A percentile compares a stretch with the other conserved stretches of the same genome.
phyloP scores from a whole-genome alignment of 2,888 invertebrate species.

The Thymelicus sylvestris region DNA sequence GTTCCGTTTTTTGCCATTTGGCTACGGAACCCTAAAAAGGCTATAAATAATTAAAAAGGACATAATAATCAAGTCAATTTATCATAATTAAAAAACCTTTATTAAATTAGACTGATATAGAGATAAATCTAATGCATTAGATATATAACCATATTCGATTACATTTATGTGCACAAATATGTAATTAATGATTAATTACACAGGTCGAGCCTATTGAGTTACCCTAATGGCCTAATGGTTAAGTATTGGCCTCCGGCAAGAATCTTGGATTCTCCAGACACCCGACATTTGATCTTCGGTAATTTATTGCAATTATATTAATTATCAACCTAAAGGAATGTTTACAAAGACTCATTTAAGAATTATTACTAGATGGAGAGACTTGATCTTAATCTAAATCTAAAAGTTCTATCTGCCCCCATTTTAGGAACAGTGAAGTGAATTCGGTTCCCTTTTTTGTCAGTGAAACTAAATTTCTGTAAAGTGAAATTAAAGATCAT shows the following conservation, averaged over 20 bases:
- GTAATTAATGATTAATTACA: conserved; percentile 27
- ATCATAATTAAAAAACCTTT: conserved; percentile 27
- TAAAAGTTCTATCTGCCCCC: no score
- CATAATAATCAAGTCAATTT: conserved; percentile 26
- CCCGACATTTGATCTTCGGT: neutral
- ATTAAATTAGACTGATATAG: conserved; percentile 18
- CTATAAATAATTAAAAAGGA: conserved; percentile 28
- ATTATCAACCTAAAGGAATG: neutral
- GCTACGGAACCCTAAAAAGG: no score
- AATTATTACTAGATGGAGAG: no score
- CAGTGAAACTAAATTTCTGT: no score
- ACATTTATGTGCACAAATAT: conserved; percentile 20
- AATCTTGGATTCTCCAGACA: neutral
- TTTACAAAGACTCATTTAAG: no score
- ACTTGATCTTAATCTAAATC: no score
- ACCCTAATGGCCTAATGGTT: conserved; percentile 8
- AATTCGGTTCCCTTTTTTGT: no score
- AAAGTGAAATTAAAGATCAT: no score
- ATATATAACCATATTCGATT: conserved; percentile 20
- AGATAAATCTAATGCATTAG: conserved; percentile 17
- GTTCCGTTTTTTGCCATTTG: no score
- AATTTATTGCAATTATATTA: neutral
- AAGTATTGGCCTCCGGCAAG: conserved; percentile 8
- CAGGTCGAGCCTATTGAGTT: conserved; percentile 12
- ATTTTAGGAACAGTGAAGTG: no score